These are phyloP conservation scores for Drosophila varians DNA, from an alignment of 1,140 invertebrate genomes.

Conservation along the genomic window DNA sequence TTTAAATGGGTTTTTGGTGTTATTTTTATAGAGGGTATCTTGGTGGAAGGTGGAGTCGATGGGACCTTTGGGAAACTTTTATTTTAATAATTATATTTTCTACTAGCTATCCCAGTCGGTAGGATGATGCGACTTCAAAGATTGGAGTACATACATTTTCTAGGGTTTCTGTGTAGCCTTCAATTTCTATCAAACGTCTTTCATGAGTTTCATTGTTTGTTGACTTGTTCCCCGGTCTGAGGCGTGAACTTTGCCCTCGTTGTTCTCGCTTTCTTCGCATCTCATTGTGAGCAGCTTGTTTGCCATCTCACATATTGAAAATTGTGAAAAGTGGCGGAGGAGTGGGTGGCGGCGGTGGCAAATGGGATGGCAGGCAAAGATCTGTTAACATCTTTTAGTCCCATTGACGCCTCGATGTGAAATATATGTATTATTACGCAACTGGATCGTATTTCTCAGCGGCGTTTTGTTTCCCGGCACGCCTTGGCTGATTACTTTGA, in stretches of 20 bases:
- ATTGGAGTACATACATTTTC: background rate
- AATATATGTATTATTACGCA: conserved; percentile 27
- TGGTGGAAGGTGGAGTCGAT: background rate
- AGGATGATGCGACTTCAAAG: no score
- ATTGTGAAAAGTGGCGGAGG: conserved; percentile 30
- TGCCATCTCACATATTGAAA: conserved; percentile 36
- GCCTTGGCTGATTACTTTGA: conserved; percentile 28
- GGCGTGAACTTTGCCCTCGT: conserved; percentile 32
- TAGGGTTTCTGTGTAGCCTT: conserved; percentile 4
- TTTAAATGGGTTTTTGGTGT: conserved; percentile 65
- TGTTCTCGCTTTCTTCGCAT: conserved; percentile 9
- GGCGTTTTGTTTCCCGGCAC: conserved; percentile 17
- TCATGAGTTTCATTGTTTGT: conserved; percentile 31
- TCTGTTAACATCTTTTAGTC: conserved; percentile 43
- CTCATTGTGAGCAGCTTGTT: conserved; percentile 33
- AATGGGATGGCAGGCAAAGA: conserved; percentile 4
- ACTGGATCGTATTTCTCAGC: conserved; percentile 3
- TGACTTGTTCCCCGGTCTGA: conserved; percentile 27
- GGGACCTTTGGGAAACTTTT: background rate
- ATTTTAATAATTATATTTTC: no score
- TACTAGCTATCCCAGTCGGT: no score
- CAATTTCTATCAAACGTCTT: background rate
- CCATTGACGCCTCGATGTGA: conserved; percentile 48
- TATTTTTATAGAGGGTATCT: conserved; percentile 12
- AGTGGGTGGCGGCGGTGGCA: conserved; percentile 4